Percentiles rank a stretch among this genome's conserved stretches.
These are phyloP conservation scores for Chloropsis cyanopogon DNA, from an alignment of 2,113 vertebrate species.

Conservation along the genomic window DNA sequence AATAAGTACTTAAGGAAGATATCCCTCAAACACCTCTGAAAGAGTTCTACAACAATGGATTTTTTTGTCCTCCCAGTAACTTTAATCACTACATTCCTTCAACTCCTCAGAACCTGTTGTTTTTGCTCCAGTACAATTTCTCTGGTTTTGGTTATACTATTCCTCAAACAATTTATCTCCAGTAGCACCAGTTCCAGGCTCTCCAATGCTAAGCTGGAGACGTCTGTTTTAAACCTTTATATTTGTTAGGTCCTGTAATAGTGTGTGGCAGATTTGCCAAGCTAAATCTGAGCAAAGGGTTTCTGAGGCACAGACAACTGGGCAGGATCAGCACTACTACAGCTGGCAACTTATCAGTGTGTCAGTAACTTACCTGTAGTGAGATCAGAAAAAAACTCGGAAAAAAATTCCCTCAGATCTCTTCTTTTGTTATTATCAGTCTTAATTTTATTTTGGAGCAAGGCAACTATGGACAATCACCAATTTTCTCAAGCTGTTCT, in stretches of 20 bases:
- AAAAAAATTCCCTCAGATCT: background rate
- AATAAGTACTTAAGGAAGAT: background rate
- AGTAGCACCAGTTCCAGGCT: background rate
- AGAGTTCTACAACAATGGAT: background rate
- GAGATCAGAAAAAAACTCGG: background rate
- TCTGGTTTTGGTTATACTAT: background rate
- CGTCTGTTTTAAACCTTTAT: background rate
- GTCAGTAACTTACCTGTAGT: background rate
- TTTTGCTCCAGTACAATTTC: background rate
- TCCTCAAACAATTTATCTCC: background rate
- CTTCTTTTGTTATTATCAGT: background rate
- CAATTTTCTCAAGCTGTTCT: background rate
- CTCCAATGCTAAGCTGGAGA: background rate
- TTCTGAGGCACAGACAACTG: background rate
- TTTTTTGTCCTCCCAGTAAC: background rate
- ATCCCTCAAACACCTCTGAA: background rate
- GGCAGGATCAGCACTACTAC: background rate
- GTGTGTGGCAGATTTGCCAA: background rate
- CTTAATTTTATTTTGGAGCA: background rate
- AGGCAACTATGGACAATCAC: background rate
- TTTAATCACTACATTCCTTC: background rate
- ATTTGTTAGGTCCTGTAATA: background rate
- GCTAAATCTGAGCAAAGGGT: background rate
- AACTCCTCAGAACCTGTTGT: background rate
- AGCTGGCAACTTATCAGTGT: background rate